Conservation (phyloP, 2,113 vertebrate genomes). For the Scomber scombrus region DNA sequence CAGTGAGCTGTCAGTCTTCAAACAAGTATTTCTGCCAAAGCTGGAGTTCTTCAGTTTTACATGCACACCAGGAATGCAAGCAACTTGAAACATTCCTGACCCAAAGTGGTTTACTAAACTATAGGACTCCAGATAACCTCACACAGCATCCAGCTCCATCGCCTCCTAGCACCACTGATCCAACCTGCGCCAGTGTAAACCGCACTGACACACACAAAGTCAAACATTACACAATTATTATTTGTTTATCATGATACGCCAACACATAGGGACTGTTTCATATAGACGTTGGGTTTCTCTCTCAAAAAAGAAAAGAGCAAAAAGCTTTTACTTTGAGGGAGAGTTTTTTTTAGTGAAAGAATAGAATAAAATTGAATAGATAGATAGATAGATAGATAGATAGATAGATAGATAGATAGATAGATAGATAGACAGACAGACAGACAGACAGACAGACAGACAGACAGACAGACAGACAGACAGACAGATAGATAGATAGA, state of each 20-base stretch:
- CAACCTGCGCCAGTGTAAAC: slow-evolving; percentile 7
- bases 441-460: too few species aligned
- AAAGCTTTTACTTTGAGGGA: background rate
- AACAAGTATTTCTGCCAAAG: slow-evolving; percentile 17
- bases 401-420: too few species aligned
- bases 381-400: too few species aligned
- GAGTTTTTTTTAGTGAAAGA: too few species aligned
- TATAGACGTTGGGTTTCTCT: background rate
- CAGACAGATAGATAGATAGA: too few species aligned
- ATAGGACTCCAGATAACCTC: slow-evolving; percentile 43
- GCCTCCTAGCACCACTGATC: slow-evolving; percentile 61
- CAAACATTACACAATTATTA: background rate
- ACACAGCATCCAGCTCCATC: slow-evolving; percentile 48
- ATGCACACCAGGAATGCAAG: slow-evolving; percentile 31
- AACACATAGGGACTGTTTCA: background rate
- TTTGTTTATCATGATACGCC: background rate
- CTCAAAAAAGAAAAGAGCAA: too few species aligned
- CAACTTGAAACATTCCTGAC: slow-evolving; percentile 33
- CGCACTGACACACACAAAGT: slow-evolving; percentile 8
- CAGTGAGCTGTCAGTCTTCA: background rate
- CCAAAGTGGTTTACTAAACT: slow-evolving; percentile 20
- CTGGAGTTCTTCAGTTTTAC: background rate
- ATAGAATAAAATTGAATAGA: too few species aligned
- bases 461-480: too few species aligned
- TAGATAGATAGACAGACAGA: too few species aligned